Evolutionary conservation across 2,888 invertebrate species (phyloP), one percentile per base, ranked within the genome.

Genomic region (Nematopogon swammerdamellus): DNA sequence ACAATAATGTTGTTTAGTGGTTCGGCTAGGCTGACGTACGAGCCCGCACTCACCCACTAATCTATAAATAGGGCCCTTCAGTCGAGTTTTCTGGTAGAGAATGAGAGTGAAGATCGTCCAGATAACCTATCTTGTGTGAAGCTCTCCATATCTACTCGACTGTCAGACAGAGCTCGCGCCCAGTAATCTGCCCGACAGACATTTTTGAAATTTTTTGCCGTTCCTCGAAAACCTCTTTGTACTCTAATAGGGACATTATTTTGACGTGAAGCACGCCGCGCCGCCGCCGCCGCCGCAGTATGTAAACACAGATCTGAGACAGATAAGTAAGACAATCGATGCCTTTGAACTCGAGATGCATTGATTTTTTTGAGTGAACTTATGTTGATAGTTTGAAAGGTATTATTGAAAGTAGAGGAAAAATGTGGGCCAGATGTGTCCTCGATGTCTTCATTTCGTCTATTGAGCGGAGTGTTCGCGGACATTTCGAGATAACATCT

Each of bases 131-230:
- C 77, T 75, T 63, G 72, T 64, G 73, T 68, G 70, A 74, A 76
- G 72, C 70, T 36, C 79, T 79, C 79, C 72, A 77, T 77, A 76
- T 76, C 76, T 73, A n/a, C n/a, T n/a, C n/a, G n/a, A n/a, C n/a
- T n/a, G n/a, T 72, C 77, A 77, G 77, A 77, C 77, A 77, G 70
- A 14, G 73, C 74, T 75, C 71, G 70, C 75, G 72, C 65, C 66
- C 63, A 64, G 67, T 74, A 75, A 75, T 76, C 74, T 75, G 63
- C 64, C 63, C 60, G 57, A 71, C 72, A 72, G 57, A 71, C 72
- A 72, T 72, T 74, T 72, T 73, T 68, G 70, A 58, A 69, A 70
- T 70, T 77, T 79, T 77, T 77, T 76, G 73, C 67, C 62, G 63
- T 65, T 62, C 65, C 73, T 72, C 73, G 75, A 66, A 75, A 25